phyloP scores from a whole-genome alignment of 2,888 invertebrate species.

The Lasius fuliginosus region DNA sequence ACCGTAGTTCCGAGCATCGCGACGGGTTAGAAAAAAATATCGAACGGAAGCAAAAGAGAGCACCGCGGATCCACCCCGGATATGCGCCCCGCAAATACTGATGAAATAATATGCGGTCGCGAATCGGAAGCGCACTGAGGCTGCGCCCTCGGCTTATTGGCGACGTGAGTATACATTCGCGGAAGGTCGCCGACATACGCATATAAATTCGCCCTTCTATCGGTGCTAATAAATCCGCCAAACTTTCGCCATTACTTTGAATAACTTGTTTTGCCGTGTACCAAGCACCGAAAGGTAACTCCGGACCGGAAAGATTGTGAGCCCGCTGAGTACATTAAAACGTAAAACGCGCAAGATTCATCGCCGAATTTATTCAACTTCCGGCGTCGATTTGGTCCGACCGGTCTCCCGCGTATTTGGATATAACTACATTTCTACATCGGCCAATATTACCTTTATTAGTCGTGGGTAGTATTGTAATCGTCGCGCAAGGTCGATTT shows the following conservation, averaged over 20 bases:
- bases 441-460: background rate
- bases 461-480: conserved; percentile 18
- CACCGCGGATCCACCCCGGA: background rate
- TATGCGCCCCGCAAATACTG: conserved; percentile 11
- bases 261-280: conserved; percentile 38
- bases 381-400: background rate
- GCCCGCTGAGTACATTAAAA: background rate
- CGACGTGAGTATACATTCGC: conserved; percentile 17
- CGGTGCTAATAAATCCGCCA: conserved; percentile 37
- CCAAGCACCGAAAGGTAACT: conserved; percentile 1
- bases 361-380: background rate
- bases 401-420: background rate
- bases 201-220: conserved; percentile 36
- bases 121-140: conserved; percentile 22
- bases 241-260: conserved; percentile 46
- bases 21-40: conserved; percentile 4
- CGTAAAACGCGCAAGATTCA: background rate
- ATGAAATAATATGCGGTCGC: conserved; percentile 40
- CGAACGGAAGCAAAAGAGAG: conserved; percentile 1
- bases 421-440: background rate
- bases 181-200: conserved; percentile 2
- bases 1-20: background rate
- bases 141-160: conserved; percentile 23
- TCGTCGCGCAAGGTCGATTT: conserved; percentile 42
- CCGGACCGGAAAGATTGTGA: conserved; percentile 11